phyloP scores from a whole-genome alignment of 2,888 invertebrate species.

The Desoria tigrina region DNA sequence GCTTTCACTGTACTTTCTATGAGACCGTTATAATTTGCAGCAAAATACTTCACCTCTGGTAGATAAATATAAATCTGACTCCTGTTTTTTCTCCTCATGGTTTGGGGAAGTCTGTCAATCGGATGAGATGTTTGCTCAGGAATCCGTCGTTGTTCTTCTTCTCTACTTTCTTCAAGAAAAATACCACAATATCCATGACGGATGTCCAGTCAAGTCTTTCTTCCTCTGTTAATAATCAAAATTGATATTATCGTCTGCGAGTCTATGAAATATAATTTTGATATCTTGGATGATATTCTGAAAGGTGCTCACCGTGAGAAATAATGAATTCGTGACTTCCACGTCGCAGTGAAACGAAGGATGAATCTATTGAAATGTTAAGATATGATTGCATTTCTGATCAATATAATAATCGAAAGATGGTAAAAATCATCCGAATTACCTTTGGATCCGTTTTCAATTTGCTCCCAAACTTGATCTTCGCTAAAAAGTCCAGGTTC shows the following conservation, averaged over 20 bases:
- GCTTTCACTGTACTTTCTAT: too few species aligned
- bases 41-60: too few species aligned
- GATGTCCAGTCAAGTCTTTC: conserved; percentile 41
- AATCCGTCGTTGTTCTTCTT: conserved; percentile 46
- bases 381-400: not conserved
- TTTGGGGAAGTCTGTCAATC: conserved; percentile 38
- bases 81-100: conserved; percentile 36
- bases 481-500: conserved; percentile 38
- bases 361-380: conserved; percentile 20
- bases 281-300: too few species aligned
- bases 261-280: not conserved
- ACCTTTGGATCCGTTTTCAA: conserved; percentile 39
- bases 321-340: conserved; percentile 22
- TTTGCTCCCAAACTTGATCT: conserved; percentile 29
- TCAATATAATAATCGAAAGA: not conserved
- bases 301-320: conserved; percentile 29
- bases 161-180: conserved; percentile 43
- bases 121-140: conserved; percentile 39
- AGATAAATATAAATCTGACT: too few species aligned
- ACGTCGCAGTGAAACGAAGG: conserved; percentile 26
- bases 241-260: not conserved
- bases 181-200: conserved; percentile 41
- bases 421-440: not conserved
- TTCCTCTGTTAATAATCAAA: conserved; percentile 34
- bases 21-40: too few species aligned